Evolutionary conservation across 2,888 invertebrate genomes (phyloP).

Genomic region (Drosophila prolongata): DNA sequence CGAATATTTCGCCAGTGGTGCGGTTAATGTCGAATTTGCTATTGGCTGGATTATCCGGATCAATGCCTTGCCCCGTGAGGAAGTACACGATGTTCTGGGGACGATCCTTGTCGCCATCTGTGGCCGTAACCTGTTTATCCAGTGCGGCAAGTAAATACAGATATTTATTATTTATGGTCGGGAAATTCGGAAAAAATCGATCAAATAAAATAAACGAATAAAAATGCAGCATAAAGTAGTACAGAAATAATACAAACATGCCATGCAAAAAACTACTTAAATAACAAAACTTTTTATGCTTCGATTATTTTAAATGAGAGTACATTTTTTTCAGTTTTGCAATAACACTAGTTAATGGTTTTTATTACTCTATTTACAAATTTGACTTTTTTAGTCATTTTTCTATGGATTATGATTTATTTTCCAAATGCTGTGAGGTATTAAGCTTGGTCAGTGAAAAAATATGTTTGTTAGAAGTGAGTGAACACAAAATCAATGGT

Average conservation of each 20-base stretch:
- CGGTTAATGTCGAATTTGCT: conserved; percentile 98
- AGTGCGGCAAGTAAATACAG: conserved; percentile 19
- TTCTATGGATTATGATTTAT: conserved; percentile 28
- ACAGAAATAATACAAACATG: conserved; percentile 19
- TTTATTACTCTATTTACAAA: conserved; percentile 27
- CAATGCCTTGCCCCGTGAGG: conserved; percentile 97
- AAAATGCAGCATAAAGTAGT: conserved; percentile 2
- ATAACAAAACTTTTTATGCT: not conserved
- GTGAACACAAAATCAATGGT: conserved; percentile 12
- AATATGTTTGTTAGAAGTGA: conserved; percentile 16
- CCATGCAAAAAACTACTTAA: conserved; percentile 19
- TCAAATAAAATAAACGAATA: conserved; percentile 12
- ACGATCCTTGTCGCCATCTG: conserved; percentile 97
- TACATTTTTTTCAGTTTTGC: conserved; percentile 24
- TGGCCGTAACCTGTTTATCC: conserved; percentile 93
- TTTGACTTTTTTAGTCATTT: conserved; percentile 4
- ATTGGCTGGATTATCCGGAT: conserved; percentile 96
- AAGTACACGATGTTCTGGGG: conserved; percentile 98
- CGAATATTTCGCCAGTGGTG: conserved; percentile 97
- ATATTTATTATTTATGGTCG: conserved; percentile 27
- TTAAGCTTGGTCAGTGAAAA: conserved; percentile 19
- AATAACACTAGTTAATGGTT: conserved; percentile 1
- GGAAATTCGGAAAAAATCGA: not conserved
- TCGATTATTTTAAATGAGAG: conserved; percentile 1
- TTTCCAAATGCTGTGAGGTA: conserved; percentile 12